A percentile compares a stretch with the other conserved stretches of the same genome.
Evolutionary conservation across 2,888 invertebrate species (phyloP).

Genomic region (Ormyrus labotus): DNA sequence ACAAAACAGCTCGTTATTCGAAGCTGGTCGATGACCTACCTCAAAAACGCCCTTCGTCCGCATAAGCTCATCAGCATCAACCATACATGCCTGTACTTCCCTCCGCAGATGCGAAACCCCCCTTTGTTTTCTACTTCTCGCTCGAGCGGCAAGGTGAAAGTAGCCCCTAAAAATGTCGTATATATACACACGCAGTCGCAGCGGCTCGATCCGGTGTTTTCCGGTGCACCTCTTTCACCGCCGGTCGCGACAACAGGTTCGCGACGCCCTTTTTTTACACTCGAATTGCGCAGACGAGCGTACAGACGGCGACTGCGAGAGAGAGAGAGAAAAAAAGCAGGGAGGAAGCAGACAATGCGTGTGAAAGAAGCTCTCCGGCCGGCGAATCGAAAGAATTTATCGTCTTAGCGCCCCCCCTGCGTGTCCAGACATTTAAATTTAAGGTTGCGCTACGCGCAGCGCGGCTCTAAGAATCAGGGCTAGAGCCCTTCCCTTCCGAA

Average conservation of each 20-base stretch:
- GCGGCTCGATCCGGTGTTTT: constrained; percentile 3
- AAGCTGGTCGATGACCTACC: too few relatives aligned
- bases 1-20: too few relatives aligned
- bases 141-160: too few relatives aligned
- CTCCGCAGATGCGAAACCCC: too few relatives aligned
- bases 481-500: too few relatives aligned
- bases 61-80: too few relatives aligned
- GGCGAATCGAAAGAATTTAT: constrained; percentile 42
- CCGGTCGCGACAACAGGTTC: constrained; percentile 31
- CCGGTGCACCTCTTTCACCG: background rate
- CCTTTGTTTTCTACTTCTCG: too few relatives aligned
- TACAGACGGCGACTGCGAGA: too few relatives aligned
- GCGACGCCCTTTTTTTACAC: constrained; percentile 35
- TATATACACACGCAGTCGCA: background rate
- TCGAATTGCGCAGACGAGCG: constrained; percentile 29
- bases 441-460: background rate
- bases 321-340: background rate
- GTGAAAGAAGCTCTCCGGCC: constrained; percentile 20
- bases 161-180: background rate
- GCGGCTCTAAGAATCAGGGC: too few relatives aligned
- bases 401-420: background rate
- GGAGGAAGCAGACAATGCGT: constrained; percentile 18
- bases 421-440: constrained; percentile 21
- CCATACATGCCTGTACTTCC: too few relatives aligned
- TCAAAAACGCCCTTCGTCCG: too few relatives aligned